Base-by-base conservation (phyloP, 2,113 vertebrate species). In the Bos taurus region DNA sequence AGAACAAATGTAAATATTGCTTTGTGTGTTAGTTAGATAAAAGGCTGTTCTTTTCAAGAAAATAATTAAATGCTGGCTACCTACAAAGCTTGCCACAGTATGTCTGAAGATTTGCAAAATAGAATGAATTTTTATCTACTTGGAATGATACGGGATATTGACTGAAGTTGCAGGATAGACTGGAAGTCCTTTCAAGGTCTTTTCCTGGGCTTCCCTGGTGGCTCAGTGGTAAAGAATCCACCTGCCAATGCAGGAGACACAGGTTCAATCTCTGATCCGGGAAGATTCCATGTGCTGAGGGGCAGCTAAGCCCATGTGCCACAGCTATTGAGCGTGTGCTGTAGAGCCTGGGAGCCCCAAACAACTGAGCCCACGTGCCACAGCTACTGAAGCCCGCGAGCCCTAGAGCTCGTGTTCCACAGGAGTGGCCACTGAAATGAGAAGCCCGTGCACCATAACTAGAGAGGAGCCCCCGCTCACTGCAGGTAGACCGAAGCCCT, bases 101-200 rank as follows among this genome's bases (percentile, higher is more conserved):
- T 5, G 3, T 89, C 74, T 97, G 50, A 85, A 89, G 62, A 94
- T 88, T 96, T 95, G 74, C 26, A 30, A 97, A 91, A 84, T 2
- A 71, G 64, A 33, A 92, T 77, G 95, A 91, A 96, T 92, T 87
- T 91, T 89, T 71, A 95, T 90, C 92, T 97, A 96, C 96, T 96
- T 97, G 83, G 78, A 85, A 95, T 94, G 88, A 93, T 74, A 90
- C 94, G 52, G 90, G 95, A 95, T 98, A 94, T 10, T 96, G 96
- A 90, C 94, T 96, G 88, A 97, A 94, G 95, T 23, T 87, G 90
- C 92, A 92, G 90, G 88, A 71, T 92, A 95, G 93, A 94, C 60
- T 88, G 91, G 56, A 95, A 84, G 85, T 94, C 64, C 64, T 98
- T 90, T 96, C 96, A 98, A 88, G 88, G 90, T 97, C 80, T 97